A percentile compares a stretch with the other conserved stretches of the same genome.
phyloP scores from a whole-genome alignment of 2,888 invertebrate species.

The Brachylomia viminalis region DNA sequence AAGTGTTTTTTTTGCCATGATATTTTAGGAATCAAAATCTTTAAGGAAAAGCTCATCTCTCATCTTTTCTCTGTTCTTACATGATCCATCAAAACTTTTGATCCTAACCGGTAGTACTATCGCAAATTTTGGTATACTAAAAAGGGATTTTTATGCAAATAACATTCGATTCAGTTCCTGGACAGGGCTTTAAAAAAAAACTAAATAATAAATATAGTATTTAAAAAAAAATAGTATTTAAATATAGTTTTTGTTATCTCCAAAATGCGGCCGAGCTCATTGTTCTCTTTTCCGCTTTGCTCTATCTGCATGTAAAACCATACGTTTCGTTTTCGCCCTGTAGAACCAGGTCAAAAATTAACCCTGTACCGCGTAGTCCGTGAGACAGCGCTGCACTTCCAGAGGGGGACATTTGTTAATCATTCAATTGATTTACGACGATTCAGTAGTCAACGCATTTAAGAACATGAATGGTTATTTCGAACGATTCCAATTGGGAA shows the following conservation, averaged over 20 bases:
- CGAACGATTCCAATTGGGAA: conserved; percentile 29
- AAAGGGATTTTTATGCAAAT: neutral
- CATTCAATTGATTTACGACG: conserved; percentile 32
- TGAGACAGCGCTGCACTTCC: neutral
- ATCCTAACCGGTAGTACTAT: neutral
- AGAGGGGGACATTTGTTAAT: conserved; percentile 15
- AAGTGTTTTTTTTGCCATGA: conserved; percentile 15
- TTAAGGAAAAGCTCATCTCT: neutral
- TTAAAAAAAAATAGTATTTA: too few relatives aligned
- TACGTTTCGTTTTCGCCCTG: neutral
- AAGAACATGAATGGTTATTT: conserved; percentile 15
- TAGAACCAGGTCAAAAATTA: neutral
- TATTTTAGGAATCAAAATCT: neutral
- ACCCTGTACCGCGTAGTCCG: neutral
- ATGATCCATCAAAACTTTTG: neutral
- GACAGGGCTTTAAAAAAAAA: neutral
- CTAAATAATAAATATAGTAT: neutral
- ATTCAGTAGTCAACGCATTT: conserved; percentile 1
- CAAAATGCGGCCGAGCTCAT: neutral
- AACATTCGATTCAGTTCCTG: neutral
- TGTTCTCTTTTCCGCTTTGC: neutral
- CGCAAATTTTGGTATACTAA: neutral
- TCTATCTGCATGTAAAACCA: neutral
- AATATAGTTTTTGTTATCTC: neutral
- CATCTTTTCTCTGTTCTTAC: neutral